A percentile compares a stretch with the other conserved stretches of the same genome.
Conservation (phyloP, 2,113 vertebrate genomes). For the Catharus minimus region DNA sequence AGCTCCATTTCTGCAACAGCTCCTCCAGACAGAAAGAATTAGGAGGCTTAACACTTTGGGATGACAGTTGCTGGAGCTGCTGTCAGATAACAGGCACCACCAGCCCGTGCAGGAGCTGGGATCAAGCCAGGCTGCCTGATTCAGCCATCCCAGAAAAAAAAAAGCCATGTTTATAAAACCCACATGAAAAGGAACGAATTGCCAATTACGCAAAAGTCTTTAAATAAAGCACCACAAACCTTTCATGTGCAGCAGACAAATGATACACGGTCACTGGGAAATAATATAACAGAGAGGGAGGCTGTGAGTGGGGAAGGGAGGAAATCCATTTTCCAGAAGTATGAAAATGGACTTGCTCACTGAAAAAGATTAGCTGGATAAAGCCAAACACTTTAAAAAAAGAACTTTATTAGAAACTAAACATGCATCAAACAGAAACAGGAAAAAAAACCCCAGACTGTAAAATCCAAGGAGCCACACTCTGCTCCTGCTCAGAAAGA, state of each 20-base stretch:
- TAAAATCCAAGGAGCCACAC: neutral
- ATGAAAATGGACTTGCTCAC: neutral
- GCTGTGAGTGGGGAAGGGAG: neutral
- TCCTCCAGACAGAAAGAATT: slow-evolving; percentile 42
- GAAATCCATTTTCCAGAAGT: slow-evolving; percentile 29
- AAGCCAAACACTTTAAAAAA: neutral
- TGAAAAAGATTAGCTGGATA: slow-evolving; percentile 46
- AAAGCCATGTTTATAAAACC: neutral
- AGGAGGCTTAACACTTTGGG: slow-evolving; percentile 22
- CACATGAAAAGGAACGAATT: neutral
- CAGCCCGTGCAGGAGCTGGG: neutral
- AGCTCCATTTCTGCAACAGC: neutral
- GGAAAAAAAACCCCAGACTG: accelerated
- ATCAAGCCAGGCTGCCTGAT: neutral
- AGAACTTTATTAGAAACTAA: neutral
- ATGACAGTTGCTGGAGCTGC: neutral
- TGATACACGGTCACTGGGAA: neutral
- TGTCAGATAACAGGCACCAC: slow-evolving; percentile 10
- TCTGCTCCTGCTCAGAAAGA: neutral
- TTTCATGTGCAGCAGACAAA: slow-evolving; percentile 30
- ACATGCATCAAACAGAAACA: neutral
- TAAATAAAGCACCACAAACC: neutral
- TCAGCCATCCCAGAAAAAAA: neutral
- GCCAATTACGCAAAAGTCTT: slow-evolving; percentile 7
- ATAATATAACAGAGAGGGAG: neutral